These are phyloP conservation scores for Donacobius atricapilla DNA, from an alignment of 2,113 vertebrate species.

Conservation along the genomic window DNA sequence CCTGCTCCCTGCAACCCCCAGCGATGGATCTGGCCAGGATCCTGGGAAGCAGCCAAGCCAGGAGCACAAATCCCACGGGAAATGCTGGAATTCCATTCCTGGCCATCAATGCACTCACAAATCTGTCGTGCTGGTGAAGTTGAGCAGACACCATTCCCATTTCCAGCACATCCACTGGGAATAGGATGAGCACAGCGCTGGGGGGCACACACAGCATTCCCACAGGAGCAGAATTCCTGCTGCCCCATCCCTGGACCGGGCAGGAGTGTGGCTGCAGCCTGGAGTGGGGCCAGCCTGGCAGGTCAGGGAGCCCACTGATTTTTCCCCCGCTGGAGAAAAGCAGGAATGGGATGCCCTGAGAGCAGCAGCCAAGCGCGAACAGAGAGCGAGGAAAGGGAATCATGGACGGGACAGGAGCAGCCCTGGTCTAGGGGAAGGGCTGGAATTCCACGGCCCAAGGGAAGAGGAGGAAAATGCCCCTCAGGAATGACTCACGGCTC, in stretches of 20 bases:
- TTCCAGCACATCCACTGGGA: background rate
- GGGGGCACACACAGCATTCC: background rate
- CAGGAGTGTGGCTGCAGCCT: background rate
- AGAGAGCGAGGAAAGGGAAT: background rate
- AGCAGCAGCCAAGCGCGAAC: background rate
- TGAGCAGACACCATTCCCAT: background rate
- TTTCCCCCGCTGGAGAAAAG: background rate
- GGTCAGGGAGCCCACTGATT: fast-evolving
- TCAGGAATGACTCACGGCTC: background rate
- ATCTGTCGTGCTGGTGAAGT: fast-evolving
- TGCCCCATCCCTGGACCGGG: background rate
- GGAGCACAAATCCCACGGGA: background rate
- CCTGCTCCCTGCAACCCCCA: background rate
- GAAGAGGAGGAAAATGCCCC: background rate
- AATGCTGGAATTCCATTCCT: background rate
- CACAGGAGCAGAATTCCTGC: background rate
- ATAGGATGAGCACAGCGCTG: background rate
- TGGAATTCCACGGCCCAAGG: background rate
- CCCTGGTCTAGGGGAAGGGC: background rate
- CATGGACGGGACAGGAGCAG: background rate
- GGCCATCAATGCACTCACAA: fast-evolving
- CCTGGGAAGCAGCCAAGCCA: background rate
- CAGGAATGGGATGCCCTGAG: background rate
- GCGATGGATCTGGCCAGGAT: fast-evolving
- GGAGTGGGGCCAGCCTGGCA: fast-evolving